Conservation (phyloP, 1,140 invertebrate species). For the Formica exsecta region DNA sequence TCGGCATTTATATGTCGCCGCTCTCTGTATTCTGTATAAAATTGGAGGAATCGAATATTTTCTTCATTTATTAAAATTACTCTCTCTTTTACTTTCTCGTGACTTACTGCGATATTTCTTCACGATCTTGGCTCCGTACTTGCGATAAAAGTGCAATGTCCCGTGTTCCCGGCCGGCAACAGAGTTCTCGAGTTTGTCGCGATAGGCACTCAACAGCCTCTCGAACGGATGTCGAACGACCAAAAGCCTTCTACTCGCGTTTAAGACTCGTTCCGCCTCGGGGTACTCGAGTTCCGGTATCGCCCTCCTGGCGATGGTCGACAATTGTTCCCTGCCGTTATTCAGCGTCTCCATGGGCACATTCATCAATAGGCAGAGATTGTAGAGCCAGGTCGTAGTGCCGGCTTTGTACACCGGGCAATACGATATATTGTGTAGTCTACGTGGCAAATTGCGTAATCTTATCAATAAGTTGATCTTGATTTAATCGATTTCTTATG, state of each 20-base stretch:
- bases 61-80: neutral
- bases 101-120: slow-evolving; percentile 85
- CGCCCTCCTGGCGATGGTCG: slow-evolving; percentile 83
- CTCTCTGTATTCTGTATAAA: neutral
- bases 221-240: slow-evolving; percentile 90
- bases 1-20: neutral
- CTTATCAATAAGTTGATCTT: slow-evolving; percentile 6
- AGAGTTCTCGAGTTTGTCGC: slow-evolving; percentile 89
- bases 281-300: slow-evolving; percentile 85
- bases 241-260: slow-evolving; percentile 79
- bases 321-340: slow-evolving; percentile 82
- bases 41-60: neutral
- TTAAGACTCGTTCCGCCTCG: slow-evolving; percentile 84
- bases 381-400: slow-evolving; percentile 87
- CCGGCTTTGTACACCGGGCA: slow-evolving; percentile 88
- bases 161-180: slow-evolving; percentile 86
- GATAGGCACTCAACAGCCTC: slow-evolving; percentile 89
- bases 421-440: slow-evolving; percentile 85
- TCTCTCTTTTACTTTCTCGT: slow-evolving; percentile 17
- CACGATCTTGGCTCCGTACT: slow-evolving; percentile 88
- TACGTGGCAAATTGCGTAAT: slow-evolving; percentile 66
- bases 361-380: slow-evolving; percentile 84
- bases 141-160: slow-evolving; percentile 87
- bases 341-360: slow-evolving; percentile 80
- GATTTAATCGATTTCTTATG: slow-evolving; percentile 10